Percentiles rank a stretch among this genome's conserved stretches.
Conservation (phyloP, 2,113 vertebrate species). For the Eidolon helvum region DNA sequence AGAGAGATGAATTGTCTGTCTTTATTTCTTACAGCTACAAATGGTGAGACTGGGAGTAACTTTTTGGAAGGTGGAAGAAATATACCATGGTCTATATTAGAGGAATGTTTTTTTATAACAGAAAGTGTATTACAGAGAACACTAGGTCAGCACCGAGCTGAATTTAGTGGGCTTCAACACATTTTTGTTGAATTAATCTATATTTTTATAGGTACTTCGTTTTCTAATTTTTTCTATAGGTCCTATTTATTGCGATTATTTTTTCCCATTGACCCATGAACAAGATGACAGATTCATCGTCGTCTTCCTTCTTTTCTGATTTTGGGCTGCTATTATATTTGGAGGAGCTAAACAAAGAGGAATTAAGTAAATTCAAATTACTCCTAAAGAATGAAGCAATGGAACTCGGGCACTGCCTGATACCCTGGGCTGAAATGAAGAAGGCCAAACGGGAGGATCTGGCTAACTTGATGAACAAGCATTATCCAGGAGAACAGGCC, state of each 20-base stretch:
- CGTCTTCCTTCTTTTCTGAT: constrained; percentile 42
- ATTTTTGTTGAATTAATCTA: not conserved
- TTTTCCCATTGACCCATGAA: not conserved
- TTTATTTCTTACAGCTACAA: not conserved
- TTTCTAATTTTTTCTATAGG: constrained; percentile 11
- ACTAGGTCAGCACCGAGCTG: not conserved
- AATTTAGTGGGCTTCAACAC: not conserved
- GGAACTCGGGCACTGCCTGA: not conserved
- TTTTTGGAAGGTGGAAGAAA: not conserved
- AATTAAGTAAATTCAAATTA: constrained; percentile 65
- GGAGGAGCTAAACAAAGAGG: constrained; percentile 56
- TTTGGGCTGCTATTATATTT: constrained; percentile 51
- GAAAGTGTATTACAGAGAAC: not conserved
- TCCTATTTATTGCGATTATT: not conserved
- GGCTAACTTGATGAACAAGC: constrained; percentile 47
- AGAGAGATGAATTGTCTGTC: not conserved
- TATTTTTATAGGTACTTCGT: not conserved
- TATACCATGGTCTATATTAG: not conserved
- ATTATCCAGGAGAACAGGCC: constrained; percentile 29
- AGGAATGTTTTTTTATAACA: not conserved
- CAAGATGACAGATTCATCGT: constrained; percentile 10
- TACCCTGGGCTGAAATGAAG: constrained; percentile 53
- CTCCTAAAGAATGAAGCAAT: constrained; percentile 11
- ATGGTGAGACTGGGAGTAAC: not conserved
- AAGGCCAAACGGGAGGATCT: constrained; percentile 38